Conservation (phyloP, 2,113 vertebrate genomes). For the Oreocharis arfaki region DNA sequence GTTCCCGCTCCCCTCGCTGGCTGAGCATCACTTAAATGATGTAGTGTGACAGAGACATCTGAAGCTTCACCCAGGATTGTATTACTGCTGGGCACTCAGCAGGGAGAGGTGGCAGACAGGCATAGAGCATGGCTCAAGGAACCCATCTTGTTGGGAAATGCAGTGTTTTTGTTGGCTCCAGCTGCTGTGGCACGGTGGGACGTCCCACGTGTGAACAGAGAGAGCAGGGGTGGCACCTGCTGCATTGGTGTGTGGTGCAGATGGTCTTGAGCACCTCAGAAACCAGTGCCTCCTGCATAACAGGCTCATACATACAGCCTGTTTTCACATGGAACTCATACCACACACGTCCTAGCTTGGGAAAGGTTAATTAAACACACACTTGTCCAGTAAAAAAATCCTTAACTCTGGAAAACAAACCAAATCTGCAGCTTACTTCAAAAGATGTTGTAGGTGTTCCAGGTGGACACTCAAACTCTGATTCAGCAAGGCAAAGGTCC, state of each 20-base stretch:
- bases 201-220: rapidly evolving
- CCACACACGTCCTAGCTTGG: neutral
- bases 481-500: slow-evolving; percentile 58
- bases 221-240: neutral
- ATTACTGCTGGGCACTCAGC: neutral
- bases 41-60: neutral
- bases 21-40: neutral
- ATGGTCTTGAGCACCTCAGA: neutral
- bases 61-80: neutral
- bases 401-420: neutral
- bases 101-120: neutral
- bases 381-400: neutral
- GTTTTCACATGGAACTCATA: neutral
- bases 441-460: neutral
- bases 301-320: rapidly evolving
- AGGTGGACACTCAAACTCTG: neutral
- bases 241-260: neutral
- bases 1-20: rapidly evolving
- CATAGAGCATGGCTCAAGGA: neutral
- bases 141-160: neutral
- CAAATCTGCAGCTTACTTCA: neutral
- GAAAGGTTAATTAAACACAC: neutral
- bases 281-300: neutral
- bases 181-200: rapidly evolving
- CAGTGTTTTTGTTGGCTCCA: rapidly evolving